Evolutionary conservation across 2,888 invertebrate species (phyloP), one percentile per base, ranked within the genome.

Genomic region (Platerodrilus igneus): DNA sequence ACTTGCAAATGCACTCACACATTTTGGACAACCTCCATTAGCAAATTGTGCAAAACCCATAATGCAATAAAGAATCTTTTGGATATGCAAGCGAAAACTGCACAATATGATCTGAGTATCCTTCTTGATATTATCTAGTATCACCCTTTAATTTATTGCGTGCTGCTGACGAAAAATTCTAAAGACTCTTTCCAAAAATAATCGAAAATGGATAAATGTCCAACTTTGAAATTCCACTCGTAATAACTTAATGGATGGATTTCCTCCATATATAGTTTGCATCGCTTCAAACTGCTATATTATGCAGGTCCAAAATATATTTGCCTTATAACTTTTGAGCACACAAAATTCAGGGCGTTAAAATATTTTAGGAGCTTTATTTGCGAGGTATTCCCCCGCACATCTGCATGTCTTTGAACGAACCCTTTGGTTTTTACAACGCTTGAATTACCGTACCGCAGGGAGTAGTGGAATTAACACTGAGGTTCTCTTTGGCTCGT

Each of bases 381-480:
- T 50, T 48, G 48, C 26, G 48, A 46, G 44, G 46, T 36, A 32
- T 34, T 41, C 49, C 50, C 45, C 47, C 31, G 43, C 52, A 51
- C 50, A 60, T 60, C 59, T 59, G 58, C 60, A 59, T 58, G 57
- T 59, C 59, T 60, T 60, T 59, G 60, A 60, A 51, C 40, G 52
- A 55, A 57, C 58, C 59, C 56, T 59, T 59, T 56, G 54, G 57
- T 57, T 61, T 61, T 59, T 57, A 47, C 50, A 46, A 47, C 52
- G 51, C 47, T 40, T 52, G 53, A 56, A 57, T 58, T 59, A 59
- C 54, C 55, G 55, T 53, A 54, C 59, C 57, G 52, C 52, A 54
- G 59, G 59, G 61, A 57, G 52, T 46, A 47, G 50, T 51, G 49
- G 54, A 57, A 58, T 58, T 57, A 58, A 50, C 50, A 45, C 51